A percentile compares a stretch with the other conserved stretches of the same genome.
Conservation (phyloP, 2,888 invertebrate species). For the Limnephilus rhombicus region DNA sequence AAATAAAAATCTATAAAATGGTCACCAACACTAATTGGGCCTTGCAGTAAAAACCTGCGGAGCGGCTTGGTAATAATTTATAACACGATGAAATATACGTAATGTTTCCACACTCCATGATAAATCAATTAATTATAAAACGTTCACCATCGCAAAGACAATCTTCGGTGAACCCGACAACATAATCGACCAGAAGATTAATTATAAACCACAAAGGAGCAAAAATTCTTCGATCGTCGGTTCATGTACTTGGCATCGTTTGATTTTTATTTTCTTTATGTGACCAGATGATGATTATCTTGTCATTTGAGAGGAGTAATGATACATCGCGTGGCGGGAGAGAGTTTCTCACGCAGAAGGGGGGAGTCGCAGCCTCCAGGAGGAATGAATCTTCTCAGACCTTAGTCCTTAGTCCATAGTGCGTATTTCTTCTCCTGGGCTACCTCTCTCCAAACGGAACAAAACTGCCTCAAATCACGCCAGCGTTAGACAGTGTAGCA, state of each 20-base stretch:
- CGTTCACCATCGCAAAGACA: not conserved
- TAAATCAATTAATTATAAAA: not conserved
- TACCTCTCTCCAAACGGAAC: conserved; percentile 11
- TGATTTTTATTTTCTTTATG: not conserved
- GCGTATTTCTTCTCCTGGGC: not conserved
- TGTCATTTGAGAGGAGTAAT: not conserved
- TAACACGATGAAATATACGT: not conserved
- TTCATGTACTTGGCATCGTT: not conserved
- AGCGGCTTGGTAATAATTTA: no score
- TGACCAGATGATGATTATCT: conserved; percentile 4
- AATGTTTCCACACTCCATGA: not conserved
- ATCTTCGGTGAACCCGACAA: not conserved
- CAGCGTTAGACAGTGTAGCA: not conserved
- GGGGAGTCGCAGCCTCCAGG: not conserved
- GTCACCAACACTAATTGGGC: no score
- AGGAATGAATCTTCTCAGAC: not conserved
- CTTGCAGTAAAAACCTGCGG: no score
- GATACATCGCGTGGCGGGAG: conserved; percentile 13
- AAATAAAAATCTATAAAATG: no score
- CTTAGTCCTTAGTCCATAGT: not conserved
- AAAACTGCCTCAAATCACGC: conserved; percentile 16
- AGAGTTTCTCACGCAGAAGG: conserved; percentile 23
- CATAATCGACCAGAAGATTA: not conserved
- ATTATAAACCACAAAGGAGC: not conserved
- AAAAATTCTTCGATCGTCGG: not conserved